Evolutionary conservation across 2,888 invertebrate species (phyloP).

Genomic region (Aporophyla nigra): DNA sequence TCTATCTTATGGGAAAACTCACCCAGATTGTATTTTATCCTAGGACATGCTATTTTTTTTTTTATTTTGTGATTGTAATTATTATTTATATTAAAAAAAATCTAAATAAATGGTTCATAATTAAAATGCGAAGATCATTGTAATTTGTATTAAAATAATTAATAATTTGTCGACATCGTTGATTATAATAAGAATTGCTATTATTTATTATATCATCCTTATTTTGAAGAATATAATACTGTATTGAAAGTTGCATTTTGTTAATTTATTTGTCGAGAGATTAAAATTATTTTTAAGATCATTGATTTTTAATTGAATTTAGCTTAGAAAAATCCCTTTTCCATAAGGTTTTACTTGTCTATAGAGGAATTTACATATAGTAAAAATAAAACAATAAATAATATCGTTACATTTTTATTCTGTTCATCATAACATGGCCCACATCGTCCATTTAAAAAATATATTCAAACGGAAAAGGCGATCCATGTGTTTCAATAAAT

Average conservation of each 20-base stretch:
- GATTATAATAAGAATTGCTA: slow-evolving; percentile 75
- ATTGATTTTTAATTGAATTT: slow-evolving; percentile 64
- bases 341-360: neutral
- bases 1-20: slow-evolving; percentile 64
- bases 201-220: slow-evolving; percentile 85
- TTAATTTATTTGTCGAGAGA: slow-evolving; percentile 90
- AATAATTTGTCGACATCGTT: slow-evolving; percentile 78
- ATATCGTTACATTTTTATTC: slow-evolving; percentile 74
- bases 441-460: slow-evolving; percentile 89
- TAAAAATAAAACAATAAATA: slow-evolving; percentile 61
- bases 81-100: slow-evolving; percentile 63
- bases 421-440: slow-evolving; percentile 82
- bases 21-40: slow-evolving; percentile 76
- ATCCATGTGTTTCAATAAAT: slow-evolving; percentile 88
- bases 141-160: slow-evolving; percentile 80
- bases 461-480: slow-evolving; percentile 89
- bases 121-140: slow-evolving; percentile 78
- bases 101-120: slow-evolving; percentile 69
- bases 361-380: neutral
- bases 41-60: slow-evolving; percentile 74
- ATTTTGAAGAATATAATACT: slow-evolving; percentile 80
- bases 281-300: slow-evolving; percentile 88
- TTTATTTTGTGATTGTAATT: slow-evolving; percentile 76
- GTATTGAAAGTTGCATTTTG: slow-evolving; percentile 84
- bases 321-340: neutral